Conservation (phyloP, 2,888 invertebrate species). For the Rugalucina vietnamica region DNA sequence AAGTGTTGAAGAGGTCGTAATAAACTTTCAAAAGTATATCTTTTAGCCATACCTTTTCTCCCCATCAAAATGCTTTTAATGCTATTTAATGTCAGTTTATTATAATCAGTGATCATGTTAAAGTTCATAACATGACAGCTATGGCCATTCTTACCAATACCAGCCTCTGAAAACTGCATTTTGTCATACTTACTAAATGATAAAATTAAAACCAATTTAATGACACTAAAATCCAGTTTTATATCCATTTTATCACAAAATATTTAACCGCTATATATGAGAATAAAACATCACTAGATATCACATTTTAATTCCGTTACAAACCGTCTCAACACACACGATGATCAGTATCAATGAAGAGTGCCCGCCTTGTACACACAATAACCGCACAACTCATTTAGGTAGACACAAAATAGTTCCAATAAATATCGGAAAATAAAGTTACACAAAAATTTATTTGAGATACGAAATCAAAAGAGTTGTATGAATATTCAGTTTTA, state of each 20-base stretch:
- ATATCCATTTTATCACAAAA: neutral
- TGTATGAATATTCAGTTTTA: no score
- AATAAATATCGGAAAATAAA: neutral
- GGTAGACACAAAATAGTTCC: neutral
- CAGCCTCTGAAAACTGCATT: no score
- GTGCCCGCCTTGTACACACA: slow-evolving; percentile 12
- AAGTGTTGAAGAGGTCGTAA: no score
- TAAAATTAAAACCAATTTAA: neutral
- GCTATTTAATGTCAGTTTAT: no score
- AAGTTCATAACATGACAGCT: no score
- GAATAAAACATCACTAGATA: slow-evolving; percentile 3
- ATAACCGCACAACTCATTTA: neutral
- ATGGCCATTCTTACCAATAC: no score
- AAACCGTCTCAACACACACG: slow-evolving; percentile 5
- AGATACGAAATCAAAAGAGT: no score
- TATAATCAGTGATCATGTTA: no score
- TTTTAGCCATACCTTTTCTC: no score
- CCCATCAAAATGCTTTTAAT: no score
- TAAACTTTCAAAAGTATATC: no score
- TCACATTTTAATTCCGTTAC: neutral
- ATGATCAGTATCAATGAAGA: neutral
- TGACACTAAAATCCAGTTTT: neutral
- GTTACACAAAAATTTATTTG: no score
- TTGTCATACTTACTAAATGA: neutral
- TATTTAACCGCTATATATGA: slow-evolving; percentile 3